Evolutionary conservation across 2,888 invertebrate species (phyloP).

Genomic region (Abscondita cerata): DNA sequence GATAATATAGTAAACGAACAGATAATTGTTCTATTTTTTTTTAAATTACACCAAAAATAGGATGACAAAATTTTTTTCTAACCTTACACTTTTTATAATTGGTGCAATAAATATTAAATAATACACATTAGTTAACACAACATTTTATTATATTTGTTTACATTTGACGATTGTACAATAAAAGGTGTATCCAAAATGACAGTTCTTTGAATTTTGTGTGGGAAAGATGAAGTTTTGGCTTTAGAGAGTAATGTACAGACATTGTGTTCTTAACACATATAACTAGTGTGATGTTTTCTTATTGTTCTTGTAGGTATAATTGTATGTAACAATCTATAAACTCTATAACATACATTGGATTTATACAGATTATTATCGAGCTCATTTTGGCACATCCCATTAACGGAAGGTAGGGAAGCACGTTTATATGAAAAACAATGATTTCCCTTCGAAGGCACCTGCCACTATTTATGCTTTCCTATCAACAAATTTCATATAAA

Average conservation of each 20-base stretch:
- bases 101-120: constrained; percentile 4
- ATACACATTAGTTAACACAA: constrained; percentile 29
- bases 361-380: constrained; percentile 47
- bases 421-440: constrained; percentile 38
- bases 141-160: constrained; percentile 46
- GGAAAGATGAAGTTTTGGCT: constrained; percentile 44
- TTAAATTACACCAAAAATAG: too few species aligned
- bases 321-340: constrained; percentile 59
- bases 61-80: too few species aligned
- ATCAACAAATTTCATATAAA: constrained; percentile 28
- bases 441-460: constrained; percentile 54
- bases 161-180: constrained; percentile 55
- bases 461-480: constrained; percentile 41
- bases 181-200: constrained; percentile 55
- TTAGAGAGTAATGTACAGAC: constrained; percentile 29
- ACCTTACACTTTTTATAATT: too few species aligned
- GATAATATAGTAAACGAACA: too few species aligned
- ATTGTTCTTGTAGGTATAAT: constrained; percentile 46
- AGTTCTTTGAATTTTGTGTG: constrained; percentile 49
- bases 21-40: too few species aligned
- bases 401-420: constrained; percentile 51
- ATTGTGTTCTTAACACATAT: constrained; percentile 43
- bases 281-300: constrained; percentile 49
- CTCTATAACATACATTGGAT: constrained; percentile 56
- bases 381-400: constrained; percentile 56